Conservation (phyloP, 2,113 vertebrate genomes). For the Echinops telfairi region DNA sequence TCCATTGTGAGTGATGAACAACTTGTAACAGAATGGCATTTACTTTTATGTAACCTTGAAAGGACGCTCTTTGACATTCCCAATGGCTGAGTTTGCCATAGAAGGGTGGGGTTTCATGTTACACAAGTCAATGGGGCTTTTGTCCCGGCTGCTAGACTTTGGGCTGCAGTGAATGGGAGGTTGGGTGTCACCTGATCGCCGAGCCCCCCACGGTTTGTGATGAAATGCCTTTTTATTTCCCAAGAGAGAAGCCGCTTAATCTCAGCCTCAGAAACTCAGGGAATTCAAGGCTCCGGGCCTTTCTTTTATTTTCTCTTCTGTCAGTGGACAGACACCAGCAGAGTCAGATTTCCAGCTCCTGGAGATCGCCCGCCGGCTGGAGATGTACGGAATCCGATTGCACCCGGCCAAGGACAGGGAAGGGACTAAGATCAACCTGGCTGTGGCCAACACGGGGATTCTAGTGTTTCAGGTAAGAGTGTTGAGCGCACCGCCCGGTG, state of each 20-base stretch:
- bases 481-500: background rate
- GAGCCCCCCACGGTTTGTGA: constrained; percentile 58
- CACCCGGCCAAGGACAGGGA: constrained; percentile 98
- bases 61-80: constrained; percentile 62
- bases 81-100: background rate
- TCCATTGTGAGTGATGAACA: constrained; percentile 34
- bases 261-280: constrained; percentile 76
- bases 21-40: constrained; percentile 30
- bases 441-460: constrained; percentile 96
- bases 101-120: constrained; percentile 69
- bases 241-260: constrained; percentile 71
- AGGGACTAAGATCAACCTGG: constrained; percentile 95
- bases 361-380: constrained; percentile 95
- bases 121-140: constrained; percentile 61
- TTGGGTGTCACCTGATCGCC: constrained; percentile 33
- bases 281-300: constrained; percentile 73
- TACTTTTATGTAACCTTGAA: constrained; percentile 65
- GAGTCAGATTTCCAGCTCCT: constrained; percentile 97
- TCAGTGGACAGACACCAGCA: constrained; percentile 96
- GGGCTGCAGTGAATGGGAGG: constrained; percentile 1
- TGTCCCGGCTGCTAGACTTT: constrained; percentile 11
- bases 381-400: constrained; percentile 97
- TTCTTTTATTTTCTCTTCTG: constrained; percentile 76
- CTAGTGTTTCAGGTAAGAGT: constrained; percentile 96
- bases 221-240: constrained; percentile 81